Percentiles rank a stretch among this genome's conserved stretches.
These are phyloP conservation scores for Urocolius indicus DNA, from an alignment of 2,113 vertebrate species.

Conservation along the genomic window DNA sequence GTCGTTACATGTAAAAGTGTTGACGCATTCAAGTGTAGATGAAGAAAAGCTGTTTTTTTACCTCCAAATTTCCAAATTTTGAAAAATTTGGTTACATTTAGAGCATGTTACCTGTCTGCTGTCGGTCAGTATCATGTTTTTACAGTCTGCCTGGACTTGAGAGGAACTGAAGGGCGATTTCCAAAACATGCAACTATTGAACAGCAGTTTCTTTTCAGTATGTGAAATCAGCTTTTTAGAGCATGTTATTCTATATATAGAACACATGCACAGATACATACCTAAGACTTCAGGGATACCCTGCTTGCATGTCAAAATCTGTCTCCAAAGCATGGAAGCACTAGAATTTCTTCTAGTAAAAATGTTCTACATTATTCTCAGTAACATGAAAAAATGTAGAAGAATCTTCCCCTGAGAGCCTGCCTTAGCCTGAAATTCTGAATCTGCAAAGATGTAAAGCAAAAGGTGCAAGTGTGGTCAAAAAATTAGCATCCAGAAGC, in stretches of 20 bases:
- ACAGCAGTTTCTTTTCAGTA: background rate
- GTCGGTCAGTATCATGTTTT: background rate
- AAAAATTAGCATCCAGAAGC: background rate
- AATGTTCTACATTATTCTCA: background rate
- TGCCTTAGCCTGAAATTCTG: background rate
- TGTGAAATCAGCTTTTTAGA: background rate
- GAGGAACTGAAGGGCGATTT: background rate
- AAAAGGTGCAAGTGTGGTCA: background rate
- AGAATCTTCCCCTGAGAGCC: background rate
- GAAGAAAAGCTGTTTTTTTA: background rate
- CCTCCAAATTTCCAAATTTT: too few relatives aligned
- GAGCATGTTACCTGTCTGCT: too few relatives aligned
- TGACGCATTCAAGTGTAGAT: background rate
- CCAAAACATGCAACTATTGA: background rate
- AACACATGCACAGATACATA: background rate
- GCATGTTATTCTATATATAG: background rate
- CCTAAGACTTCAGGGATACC: conserved; percentile 33
- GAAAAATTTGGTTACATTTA: background rate
- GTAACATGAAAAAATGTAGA: background rate
- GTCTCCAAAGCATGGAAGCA: background rate
- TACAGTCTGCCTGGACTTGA: background rate
- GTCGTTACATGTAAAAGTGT: background rate
- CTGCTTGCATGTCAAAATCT: conserved; percentile 7
- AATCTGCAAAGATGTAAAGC: background rate
- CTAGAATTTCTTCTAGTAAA: background rate